Evolutionary conservation across 2,888 invertebrate genomes (phyloP), one percentile per base, ranked within the genome.

Genomic region (Rhagonycha fulva): DNA sequence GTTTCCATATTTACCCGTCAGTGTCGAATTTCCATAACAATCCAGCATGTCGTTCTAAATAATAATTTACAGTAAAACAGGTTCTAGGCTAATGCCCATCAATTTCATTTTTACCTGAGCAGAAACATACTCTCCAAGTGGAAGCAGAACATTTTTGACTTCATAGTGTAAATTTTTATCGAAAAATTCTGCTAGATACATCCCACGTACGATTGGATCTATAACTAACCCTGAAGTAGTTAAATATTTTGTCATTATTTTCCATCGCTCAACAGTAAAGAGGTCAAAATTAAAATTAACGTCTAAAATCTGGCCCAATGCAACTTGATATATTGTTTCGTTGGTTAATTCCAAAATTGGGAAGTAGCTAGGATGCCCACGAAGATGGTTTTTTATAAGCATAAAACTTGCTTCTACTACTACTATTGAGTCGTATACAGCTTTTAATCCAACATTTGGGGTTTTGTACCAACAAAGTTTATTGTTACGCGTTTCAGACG

Each of bases 391-490:
- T 84, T 92, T 93, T 3, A 98, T 88, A 12, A 98, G 89, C 11
- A 92, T 90, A 87, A 94, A 97, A 84, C 96, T 90, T n/a, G 93
- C 92, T 32, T 92, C 90, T 84, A 97, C 95, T 69, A 99, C 86
- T 81, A 97, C 90, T 1, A 95, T 85, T 0, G 93, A 92, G 86
- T 99, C 99, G 87, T 98, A 98, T 76, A 97, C 90, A 0, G 96
- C 98, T 1, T 89, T 89, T 5, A 93, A 84, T 0, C 95, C 95
- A 11, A 95, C 92, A 75, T 92, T 91, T 0, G 94, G 92, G 10
- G 92, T 88, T 68, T 90, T 91, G 88, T 97, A 94, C 99, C 99
- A 99, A 87, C 98, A 97, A 0, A 94, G 94, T 77, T 93, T 92
- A 3, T 97, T 98, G 77, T 99, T 91, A 28, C 99, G 91, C 75